Evolutionary conservation across 2,888 invertebrate genomes (phyloP), one percentile per base, ranked within the genome.

Genomic region (Ommatoiulus sabulosus): DNA sequence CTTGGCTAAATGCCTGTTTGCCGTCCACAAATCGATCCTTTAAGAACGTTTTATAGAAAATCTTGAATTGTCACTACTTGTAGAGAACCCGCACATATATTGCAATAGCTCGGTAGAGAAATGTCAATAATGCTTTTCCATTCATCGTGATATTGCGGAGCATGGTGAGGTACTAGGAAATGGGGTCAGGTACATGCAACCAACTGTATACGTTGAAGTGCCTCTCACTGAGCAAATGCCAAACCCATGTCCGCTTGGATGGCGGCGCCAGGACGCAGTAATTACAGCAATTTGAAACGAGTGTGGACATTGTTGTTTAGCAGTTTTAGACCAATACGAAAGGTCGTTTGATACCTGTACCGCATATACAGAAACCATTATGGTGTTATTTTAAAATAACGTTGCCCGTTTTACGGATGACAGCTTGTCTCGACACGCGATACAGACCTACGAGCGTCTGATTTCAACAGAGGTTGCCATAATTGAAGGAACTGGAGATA

Each of bases 101-200:
- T n/a, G n/a, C n/a, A n/a, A n/a, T 12, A 63, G 63, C 63, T 63
- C n/a, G 17, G 63, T 17, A n/a, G 63, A 63, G n/a, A 63, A 63
- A 63, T 63, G 63, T n/a, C 63, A 63, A 63, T 63, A 63, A 63
- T 63, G 63, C 63, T n/a, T 63, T n/a, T 63, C 63, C 63, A n/a
- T 63, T 63, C n/a, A n/a, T n/a, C n/a, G 17, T 63, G n/a, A 63
- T 63, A n/a, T 63, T n/a, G n/a, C 63, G n/a, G 63, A 63, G 63
- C 17, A 63, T 6, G 63, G 63, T 17, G 63, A 63, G 63, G n/a
- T 63, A 63, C n/a, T n/a, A 63, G 63, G n/a, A 63, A 63, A 63
- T 63, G 63, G n/a, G 63, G 63, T 63, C 63, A 63, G n/a, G n/a
- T n/a, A n/a, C n/a, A n/a, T n/a, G 63, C 63, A 63, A n/a, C 63